phyloP scores from a whole-genome alignment of 2,888 invertebrate genomes.

The Cataglyphis albicans region DNA sequence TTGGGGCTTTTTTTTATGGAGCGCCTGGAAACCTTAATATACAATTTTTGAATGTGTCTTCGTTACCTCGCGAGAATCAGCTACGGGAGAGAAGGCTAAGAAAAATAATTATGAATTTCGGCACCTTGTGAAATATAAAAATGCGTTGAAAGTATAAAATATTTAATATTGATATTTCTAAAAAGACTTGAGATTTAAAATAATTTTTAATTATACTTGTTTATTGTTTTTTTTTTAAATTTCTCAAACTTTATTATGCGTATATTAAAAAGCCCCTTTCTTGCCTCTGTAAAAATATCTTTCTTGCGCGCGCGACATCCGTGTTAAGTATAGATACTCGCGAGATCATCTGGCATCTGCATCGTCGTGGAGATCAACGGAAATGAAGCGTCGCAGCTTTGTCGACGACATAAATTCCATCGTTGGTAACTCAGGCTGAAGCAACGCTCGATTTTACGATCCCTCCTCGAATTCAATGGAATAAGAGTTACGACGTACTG shows the following conservation, averaged over 20 bases:
- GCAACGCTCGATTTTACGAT: conserved; percentile 79
- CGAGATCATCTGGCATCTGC: conserved; percentile 28
- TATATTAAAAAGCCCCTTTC: conserved; percentile 12
- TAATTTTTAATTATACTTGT: not conserved
- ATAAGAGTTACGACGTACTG: conserved; percentile 76
- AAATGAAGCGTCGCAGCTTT: conserved; percentile 69
- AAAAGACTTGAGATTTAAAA: not conserved
- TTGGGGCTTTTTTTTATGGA: not conserved
- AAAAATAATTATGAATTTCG: not conserved
- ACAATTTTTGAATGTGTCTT: conserved; percentile 30
- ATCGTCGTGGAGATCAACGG: conserved; percentile 55
- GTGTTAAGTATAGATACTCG: conserved; percentile 38
- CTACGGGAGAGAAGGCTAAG: not conserved
- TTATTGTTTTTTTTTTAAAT: not conserved
- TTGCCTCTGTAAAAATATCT: conserved; percentile 37
- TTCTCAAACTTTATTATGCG: conserved; percentile 14
- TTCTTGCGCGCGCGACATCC: not conserved
- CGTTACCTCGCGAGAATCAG: not conserved
- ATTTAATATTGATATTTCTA: not conserved
- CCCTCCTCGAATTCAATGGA: conserved; percentile 79
- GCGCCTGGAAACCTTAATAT: conserved; percentile 27
- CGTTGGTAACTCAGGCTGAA: conserved; percentile 70
- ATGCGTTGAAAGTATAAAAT: not conserved
- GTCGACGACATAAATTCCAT: conserved; percentile 73
- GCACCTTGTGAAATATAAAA: not conserved